phyloP scores from a whole-genome alignment of 1,140 invertebrate genomes.

The Cheumatopsyche charites region DNA sequence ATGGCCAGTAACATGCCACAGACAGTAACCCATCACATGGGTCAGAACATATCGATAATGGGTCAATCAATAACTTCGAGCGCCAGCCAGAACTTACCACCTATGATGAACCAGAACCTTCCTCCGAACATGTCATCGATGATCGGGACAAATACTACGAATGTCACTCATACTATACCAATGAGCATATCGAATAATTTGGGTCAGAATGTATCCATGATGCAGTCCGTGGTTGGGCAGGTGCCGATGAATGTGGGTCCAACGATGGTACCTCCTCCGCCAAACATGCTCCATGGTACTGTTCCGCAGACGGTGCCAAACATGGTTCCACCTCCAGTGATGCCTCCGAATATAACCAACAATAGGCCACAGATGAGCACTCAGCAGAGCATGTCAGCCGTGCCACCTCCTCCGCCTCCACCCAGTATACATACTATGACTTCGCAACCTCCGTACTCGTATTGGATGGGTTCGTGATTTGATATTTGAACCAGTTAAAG shows the following conservation, averaged over 20 bases:
- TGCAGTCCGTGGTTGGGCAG: conserved; percentile 44
- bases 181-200: conserved; percentile 33
- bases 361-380: conserved; percentile 29
- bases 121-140: conserved; percentile 40
- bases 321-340: conserved; percentile 33
- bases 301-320: conserved; percentile 32
- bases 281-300: conserved; percentile 16
- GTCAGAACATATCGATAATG: conserved; percentile 14
- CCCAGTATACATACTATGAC: conserved; percentile 39
- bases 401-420: conserved; percentile 31
- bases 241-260: conserved; percentile 39
- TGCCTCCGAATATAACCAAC: conserved; percentile 24
- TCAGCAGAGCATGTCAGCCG: conserved; percentile 24
- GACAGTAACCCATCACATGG: conserved; percentile 24
- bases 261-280: conserved; percentile 35
- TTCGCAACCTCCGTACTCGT: conserved; percentile 41
- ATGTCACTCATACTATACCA: conserved; percentile 30
- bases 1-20: conserved; percentile 21
- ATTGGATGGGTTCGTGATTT: conserved; percentile 39
- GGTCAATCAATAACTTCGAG: conserved; percentile 20
- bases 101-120: conserved; percentile 34
- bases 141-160: conserved; percentile 29
- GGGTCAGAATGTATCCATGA: conserved; percentile 33
- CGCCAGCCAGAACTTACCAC: conserved; percentile 10
- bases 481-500: neutral